phyloP scores from a whole-genome alignment of 2,888 invertebrate species.

The Pteria penguin region DNA sequence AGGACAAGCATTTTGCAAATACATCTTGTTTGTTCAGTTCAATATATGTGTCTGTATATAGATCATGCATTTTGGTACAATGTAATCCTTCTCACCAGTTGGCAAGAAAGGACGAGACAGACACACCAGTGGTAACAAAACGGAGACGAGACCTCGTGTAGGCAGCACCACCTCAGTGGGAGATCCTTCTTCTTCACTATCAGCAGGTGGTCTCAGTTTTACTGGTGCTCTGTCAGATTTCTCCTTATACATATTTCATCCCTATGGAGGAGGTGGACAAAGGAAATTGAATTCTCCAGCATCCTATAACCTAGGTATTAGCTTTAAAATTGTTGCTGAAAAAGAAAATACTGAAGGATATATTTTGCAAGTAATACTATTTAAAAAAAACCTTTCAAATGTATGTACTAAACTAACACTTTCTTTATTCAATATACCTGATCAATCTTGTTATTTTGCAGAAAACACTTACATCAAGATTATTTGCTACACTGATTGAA shows the following conservation, averaged over 20 bases:
- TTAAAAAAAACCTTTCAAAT: neutral
- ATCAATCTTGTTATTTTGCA: no score
- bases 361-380: no score
- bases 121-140: constrained; percentile 61
- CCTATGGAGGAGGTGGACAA: constrained; percentile 88
- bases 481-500: no score
- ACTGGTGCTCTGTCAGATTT: constrained; percentile 98
- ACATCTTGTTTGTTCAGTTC: no score
- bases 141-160: constrained; percentile 46
- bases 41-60: no score
- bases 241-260: constrained; percentile 98
- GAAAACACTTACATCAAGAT: no score
- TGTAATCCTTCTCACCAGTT: no score
- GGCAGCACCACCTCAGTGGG: constrained; percentile 59
- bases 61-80: no score
- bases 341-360: no score
- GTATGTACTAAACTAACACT: neutral
- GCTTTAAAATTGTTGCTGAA: no score
- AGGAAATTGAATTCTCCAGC: constrained; percentile 70
- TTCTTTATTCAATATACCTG: no score
- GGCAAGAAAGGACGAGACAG: constrained; percentile 56
- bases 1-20: no score
- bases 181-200: constrained; percentile 38
- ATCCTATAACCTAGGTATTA: constrained; percentile 39
- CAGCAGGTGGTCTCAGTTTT: constrained; percentile 90